phyloP scores from a whole-genome alignment of 2,113 vertebrate species.

The Pandion haliaetus region DNA sequence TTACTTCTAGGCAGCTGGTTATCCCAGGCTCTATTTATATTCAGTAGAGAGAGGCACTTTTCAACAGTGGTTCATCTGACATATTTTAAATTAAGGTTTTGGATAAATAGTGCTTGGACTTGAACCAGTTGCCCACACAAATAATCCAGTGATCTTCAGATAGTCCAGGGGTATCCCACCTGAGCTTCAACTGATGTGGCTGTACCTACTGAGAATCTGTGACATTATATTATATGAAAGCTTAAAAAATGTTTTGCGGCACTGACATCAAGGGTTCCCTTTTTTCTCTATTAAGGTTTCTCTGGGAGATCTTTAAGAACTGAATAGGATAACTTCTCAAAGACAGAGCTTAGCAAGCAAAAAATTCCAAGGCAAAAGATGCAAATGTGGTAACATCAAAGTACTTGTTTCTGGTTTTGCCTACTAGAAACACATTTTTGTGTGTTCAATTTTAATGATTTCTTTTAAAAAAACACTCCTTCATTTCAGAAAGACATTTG shows the following conservation, averaged over 20 bases:
- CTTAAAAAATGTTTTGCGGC: not conserved
- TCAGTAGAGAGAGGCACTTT: not conserved
- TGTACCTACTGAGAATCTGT: not conserved
- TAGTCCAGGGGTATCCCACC: not conserved
- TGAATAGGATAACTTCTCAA: not conserved
- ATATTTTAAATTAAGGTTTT: not conserved
- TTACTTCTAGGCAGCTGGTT: not conserved
- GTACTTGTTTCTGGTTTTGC: not conserved
- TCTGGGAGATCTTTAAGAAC: not conserved
- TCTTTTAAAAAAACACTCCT: not conserved
- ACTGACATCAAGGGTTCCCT: not conserved
- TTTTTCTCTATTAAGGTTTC: not conserved
- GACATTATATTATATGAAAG: not conserved
- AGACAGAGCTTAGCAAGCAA: not conserved
- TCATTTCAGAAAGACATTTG: not conserved
- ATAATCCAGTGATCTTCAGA: not conserved
- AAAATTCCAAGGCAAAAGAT: not conserved
- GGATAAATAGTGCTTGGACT: not conserved
- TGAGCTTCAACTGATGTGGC: not conserved
- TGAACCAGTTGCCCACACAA: not conserved
- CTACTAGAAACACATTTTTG: not conserved
- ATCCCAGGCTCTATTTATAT: not conserved
- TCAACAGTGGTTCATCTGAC: not conserved
- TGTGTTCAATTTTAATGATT: not conserved
- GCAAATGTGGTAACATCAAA: not conserved